A percentile compares a stretch with the other conserved stretches of the same genome.
Conservation (phyloP, 2,113 vertebrate species). For the Marcusenius ussheri region DNA sequence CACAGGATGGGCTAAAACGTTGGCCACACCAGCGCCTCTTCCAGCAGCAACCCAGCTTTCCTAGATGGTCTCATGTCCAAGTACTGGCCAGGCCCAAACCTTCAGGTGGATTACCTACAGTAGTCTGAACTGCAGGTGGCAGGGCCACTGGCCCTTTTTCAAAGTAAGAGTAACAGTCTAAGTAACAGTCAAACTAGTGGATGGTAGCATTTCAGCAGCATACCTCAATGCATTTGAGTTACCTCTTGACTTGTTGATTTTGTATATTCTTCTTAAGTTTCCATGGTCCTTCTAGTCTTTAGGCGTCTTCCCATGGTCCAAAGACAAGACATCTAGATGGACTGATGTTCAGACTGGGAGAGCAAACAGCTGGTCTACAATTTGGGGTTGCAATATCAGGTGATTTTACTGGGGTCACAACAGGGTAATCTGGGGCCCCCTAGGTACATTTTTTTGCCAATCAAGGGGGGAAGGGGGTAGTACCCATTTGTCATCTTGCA, state of each 20-base stretch:
- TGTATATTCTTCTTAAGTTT: background rate
- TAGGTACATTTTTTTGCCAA: background rate
- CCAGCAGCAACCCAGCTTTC: too few relatives aligned
- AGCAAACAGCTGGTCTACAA: background rate
- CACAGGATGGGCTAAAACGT: too few relatives aligned
- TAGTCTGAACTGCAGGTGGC: too few relatives aligned
- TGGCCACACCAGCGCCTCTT: too few relatives aligned
- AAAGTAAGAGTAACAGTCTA: too few relatives aligned
- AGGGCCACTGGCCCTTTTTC: too few relatives aligned
- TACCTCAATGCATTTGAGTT: background rate
- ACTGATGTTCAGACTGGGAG: background rate
- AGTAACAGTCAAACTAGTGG: too few relatives aligned
- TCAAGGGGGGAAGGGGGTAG: background rate
- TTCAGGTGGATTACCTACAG: too few relatives aligned
- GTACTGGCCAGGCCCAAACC: too few relatives aligned
- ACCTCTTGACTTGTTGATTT: background rate
- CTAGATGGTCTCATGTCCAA: too few relatives aligned
- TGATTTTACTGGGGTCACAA: background rate
- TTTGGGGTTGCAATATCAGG: background rate
- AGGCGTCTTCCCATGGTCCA: background rate
- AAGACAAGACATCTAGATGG: background rate
- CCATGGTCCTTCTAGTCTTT: background rate
- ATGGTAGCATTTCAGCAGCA: background rate
- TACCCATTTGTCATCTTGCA: background rate
- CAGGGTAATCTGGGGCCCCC: background rate